Evolutionary conservation across 2,113 vertebrate genomes (phyloP).

Genomic region (Megalops atlanticus): DNA sequence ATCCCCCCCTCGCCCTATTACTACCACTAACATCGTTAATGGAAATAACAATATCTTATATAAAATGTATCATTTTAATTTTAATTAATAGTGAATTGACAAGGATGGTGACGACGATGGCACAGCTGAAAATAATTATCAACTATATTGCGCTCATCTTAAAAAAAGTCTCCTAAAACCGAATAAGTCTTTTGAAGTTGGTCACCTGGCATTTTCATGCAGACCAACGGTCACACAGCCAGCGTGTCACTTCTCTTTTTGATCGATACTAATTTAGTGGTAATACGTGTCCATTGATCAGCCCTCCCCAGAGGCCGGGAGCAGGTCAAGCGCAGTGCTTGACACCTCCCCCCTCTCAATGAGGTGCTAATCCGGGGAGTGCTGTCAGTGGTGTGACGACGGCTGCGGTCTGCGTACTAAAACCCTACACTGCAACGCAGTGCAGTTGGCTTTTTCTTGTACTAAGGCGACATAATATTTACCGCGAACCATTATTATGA

Average conservation of each 20-base stretch:
- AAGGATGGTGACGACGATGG: background rate
- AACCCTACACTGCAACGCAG: background rate
- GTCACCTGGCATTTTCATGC: conserved; percentile 40
- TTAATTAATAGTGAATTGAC: background rate
- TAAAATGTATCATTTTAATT: background rate
- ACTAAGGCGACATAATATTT: background rate
- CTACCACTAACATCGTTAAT: background rate
- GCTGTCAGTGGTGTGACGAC: conserved; percentile 2
- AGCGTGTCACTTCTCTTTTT: conserved; percentile 41
- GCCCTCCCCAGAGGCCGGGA: conserved; percentile 45
- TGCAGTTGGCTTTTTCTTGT: background rate
- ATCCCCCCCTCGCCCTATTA: background rate
- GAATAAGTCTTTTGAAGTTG: conserved; percentile 43
- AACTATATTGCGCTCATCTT: background rate
- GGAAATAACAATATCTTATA: background rate
- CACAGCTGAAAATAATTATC: background rate
- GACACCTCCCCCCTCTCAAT: conserved; percentile 36
- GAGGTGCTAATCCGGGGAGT: conserved; percentile 46
- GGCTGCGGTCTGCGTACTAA: conserved; percentile 9
- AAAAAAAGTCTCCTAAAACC: background rate
- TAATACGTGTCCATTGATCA: conserved; percentile 72
- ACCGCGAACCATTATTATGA: background rate
- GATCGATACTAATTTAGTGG: conserved; percentile 73
- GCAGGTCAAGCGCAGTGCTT: conserved; percentile 34
- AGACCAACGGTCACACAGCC: conserved; percentile 59